Evolutionary conservation across 2,888 invertebrate species (phyloP), one percentile per base, ranked within the genome.

Genomic region (Drosophila mulleri): DNA sequence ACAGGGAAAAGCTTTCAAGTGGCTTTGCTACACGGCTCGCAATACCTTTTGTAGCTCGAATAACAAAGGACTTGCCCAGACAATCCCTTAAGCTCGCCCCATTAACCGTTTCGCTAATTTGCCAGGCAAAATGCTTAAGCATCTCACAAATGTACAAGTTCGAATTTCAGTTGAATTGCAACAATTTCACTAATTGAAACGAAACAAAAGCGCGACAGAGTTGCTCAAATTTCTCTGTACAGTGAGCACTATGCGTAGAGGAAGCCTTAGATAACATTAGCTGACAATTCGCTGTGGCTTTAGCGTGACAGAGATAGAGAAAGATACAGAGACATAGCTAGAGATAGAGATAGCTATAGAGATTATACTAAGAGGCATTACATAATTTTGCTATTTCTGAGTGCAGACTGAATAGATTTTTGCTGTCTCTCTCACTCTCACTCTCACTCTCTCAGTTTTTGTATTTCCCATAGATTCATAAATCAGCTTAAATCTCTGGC

Each of bases 401-500:
- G 60, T 50, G 58, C 39, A 57, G 29, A 18, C 29, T 44, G 20
- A 44, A 44, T 23, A 23, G 20, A 41, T 39, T 16, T 39, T 39
- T 14, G 29, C 29, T 29, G 29, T 8, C 37, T 32, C 5, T 37
- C 37, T 37, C 3, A 7, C 12, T 37, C 37, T 37, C 2, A 1
- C 16, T 39, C 41, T 20, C 35, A 2, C 2, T 35, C 7, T 9
- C 14, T 1, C n/a, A 3, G 2, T n/a, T 12, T 11, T n/a, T n/a
- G n/a, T 41, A 7, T 11, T 29, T 20, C 9, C 12, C 20, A 44
- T 26, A 14, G 60, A 57, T 61, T 70, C 48, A 67, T 54, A 62
- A 73, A 72, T 53, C 53, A 39, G 78, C 78, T 78, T 78, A 75
- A 58, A 54, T 26, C 26, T 26, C 26, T 44, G 16, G 26, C 47